Percentiles rank a stretch among this genome's conserved stretches.
phyloP scores from a whole-genome alignment of 2,888 invertebrate genomes.

The Criorhina ranunculi region DNA sequence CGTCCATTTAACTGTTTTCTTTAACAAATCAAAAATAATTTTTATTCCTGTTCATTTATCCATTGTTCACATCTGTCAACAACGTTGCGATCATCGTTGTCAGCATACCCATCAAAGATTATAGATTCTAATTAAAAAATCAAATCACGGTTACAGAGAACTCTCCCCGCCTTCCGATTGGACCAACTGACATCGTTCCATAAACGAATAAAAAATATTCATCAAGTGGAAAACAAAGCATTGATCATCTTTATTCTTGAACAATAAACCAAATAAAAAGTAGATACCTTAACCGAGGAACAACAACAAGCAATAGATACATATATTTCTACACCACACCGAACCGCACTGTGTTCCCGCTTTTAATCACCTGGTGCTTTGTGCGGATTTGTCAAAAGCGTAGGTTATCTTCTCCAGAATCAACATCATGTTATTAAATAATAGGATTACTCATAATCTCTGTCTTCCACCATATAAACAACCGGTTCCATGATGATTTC shows the following conservation, averaged over 20 bases:
- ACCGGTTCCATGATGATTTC: neutral
- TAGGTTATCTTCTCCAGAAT: constrained; percentile 26
- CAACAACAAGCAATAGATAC: neutral
- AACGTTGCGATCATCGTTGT: neutral
- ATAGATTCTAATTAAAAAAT: constrained; percentile 33
- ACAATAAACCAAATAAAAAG: constrained; percentile 32
- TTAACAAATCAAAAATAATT: neutral
- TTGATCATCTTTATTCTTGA: constrained; percentile 44
- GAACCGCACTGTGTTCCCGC: constrained; percentile 10
- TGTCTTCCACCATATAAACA: constrained; percentile 1
- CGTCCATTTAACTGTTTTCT: neutral
- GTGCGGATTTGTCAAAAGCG: constrained; percentile 35
- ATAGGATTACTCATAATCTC: constrained; percentile 55
- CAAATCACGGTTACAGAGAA: constrained; percentile 39
- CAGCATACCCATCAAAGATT: constrained; percentile 30
- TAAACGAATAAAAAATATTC: constrained; percentile 19
- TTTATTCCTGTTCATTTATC: constrained; percentile 14
- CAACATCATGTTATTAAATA: constrained; percentile 29
- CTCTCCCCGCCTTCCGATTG: neutral
- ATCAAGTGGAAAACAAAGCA: constrained; percentile 29
- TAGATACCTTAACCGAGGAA: neutral
- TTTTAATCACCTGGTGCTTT: constrained; percentile 20
- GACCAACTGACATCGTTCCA: constrained; percentile 6
- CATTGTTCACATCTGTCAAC: constrained; percentile 38
- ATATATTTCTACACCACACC: neutral